Conservation (phyloP, 2,113 vertebrate genomes). For the Catagonus wagneri region DNA sequence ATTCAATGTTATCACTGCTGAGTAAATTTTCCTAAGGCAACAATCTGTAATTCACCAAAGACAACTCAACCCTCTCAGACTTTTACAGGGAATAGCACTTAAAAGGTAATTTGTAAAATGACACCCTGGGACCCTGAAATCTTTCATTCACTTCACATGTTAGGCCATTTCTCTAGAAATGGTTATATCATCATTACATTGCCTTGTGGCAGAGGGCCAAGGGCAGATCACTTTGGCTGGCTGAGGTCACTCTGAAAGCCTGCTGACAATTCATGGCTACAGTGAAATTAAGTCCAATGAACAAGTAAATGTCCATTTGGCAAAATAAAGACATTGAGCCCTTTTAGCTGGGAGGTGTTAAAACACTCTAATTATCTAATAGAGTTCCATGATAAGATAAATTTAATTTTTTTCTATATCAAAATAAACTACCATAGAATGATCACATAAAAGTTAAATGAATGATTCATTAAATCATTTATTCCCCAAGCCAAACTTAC, state of each 20-base stretch:
- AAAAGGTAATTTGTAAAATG: conserved; percentile 65
- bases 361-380: neutral
- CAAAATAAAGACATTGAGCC: neutral
- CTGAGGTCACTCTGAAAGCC: neutral
- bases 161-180: conserved; percentile 54
- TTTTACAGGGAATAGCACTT: conserved; percentile 33
- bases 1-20: conserved; percentile 49
- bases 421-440: neutral
- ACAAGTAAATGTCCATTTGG: neutral
- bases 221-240: neutral
- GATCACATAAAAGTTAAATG: neutral
- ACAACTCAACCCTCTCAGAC: conserved; percentile 30
- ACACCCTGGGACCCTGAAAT: conserved; percentile 19
- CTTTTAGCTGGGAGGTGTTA: neutral
- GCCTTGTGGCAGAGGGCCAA: conserved; percentile 13
- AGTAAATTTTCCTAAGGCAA: conserved; percentile 53
- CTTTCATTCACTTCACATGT: neutral
- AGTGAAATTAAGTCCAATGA: neutral
- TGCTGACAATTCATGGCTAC: neutral
- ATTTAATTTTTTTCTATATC: neutral
- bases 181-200: conserved; percentile 54
- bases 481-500: neutral
- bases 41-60: conserved; percentile 64
- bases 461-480: conserved; percentile 1
- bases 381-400: neutral